A percentile compares a stretch with the other conserved stretches of the same genome.
Evolutionary conservation across 2,113 vertebrate genomes (phyloP).

Genomic region (Aramus guarauna): DNA sequence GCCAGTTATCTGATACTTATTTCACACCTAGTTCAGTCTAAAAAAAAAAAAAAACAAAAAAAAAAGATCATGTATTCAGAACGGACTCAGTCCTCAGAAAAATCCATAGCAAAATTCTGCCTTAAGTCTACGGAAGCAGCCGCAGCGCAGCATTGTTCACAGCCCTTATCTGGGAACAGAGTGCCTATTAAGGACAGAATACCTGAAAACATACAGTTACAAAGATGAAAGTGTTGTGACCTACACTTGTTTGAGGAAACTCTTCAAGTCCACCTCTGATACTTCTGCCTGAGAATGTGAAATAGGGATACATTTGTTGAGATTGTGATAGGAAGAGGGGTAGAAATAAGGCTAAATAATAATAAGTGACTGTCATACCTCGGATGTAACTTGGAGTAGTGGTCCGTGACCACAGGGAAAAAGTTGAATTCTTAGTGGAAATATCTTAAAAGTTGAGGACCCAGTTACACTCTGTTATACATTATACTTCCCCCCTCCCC

Average conservation of each 20-base stretch:
- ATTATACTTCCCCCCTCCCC: rapidly evolving
- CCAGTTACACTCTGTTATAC: not conserved
- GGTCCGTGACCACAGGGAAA: not conserved
- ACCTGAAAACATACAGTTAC: not conserved
- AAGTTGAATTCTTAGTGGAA: not conserved
- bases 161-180: not conserved
- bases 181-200: not conserved
- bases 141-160: not conserved
- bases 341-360: not conserved
- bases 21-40: not conserved
- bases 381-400: not conserved
- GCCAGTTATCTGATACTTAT: not conserved
- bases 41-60: not conserved
- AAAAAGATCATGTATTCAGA: not conserved
- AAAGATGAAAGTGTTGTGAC: not conserved
- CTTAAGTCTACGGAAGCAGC: not conserved
- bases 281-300: not conserved
- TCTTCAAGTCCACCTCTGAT: not conserved
- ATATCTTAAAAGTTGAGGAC: not conserved
- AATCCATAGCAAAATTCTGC: not conserved
- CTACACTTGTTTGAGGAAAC: not conserved
- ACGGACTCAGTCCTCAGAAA: not conserved
- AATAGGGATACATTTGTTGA: not conserved
- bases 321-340: not conserved
- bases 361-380: not conserved